A percentile compares a stretch with the other conserved stretches of the same genome.
phyloP scores from a whole-genome alignment of 2,888 invertebrate species.

The Stenchaetothrips biformis region DNA sequence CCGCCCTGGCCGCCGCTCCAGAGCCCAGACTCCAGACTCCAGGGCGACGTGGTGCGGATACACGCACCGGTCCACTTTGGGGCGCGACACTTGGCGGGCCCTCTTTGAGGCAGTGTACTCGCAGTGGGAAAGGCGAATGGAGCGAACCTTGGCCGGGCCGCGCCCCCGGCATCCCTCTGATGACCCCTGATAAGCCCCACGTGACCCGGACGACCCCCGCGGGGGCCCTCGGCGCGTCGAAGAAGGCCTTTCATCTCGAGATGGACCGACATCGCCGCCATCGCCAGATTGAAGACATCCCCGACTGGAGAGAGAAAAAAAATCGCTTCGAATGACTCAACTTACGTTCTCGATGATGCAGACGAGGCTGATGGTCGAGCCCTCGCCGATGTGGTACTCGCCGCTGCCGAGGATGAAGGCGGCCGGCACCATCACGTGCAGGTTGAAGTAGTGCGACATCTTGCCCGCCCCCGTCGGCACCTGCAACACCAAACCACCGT shows the following conservation, averaged over 20 bases:
- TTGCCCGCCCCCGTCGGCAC: slow-evolving; percentile 47
- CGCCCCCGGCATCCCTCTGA: neutral
- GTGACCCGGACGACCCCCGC: no score
- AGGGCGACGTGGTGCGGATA: no score
- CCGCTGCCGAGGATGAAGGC: slow-evolving; percentile 46
- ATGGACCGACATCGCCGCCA: neutral
- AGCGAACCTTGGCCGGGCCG: neutral
- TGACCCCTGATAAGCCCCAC: no score
- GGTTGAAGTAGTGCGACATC: slow-evolving; percentile 46
- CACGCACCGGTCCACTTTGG: neutral
- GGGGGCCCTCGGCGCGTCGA: neutral
- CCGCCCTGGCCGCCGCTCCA: no score
- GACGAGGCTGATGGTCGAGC: slow-evolving; percentile 46
- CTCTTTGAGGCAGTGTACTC: no score
- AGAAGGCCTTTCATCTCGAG: neutral
- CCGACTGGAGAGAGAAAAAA: no score
- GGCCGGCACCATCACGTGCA: slow-evolving; percentile 46
- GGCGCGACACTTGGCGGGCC: neutral
- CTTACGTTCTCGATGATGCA: slow-evolving; percentile 48
- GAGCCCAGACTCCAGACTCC: no score
- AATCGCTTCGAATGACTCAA: no score
- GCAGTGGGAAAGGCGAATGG: no score
- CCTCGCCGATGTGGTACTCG: slow-evolving; percentile 47
- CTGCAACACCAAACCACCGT: slow-evolving; percentile 38
- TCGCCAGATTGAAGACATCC: neutral